These are phyloP conservation scores for Drosophila formosana DNA, from an alignment of 2,888 invertebrate genomes.

Conservation along the genomic window DNA sequence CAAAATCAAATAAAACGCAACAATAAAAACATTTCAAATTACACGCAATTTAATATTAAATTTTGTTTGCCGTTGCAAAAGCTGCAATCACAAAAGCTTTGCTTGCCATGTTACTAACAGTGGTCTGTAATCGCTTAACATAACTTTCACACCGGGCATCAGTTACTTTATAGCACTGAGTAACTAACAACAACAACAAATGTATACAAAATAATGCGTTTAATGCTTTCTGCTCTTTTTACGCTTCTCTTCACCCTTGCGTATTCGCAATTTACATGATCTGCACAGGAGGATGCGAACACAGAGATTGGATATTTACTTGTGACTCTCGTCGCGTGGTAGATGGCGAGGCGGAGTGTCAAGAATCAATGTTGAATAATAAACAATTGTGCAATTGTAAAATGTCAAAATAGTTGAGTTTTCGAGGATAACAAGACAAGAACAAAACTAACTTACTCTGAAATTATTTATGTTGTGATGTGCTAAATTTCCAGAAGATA, in stretches of 20 bases:
- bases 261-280: conserved; percentile 37
- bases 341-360: conserved; percentile 46
- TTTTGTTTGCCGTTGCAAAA: conserved; percentile 12
- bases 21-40: conserved; percentile 45
- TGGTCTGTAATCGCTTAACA: conserved; percentile 47
- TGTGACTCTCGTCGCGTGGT: conserved; percentile 88
- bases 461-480: conserved; percentile 56
- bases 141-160: conserved; percentile 32
- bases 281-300: conserved; percentile 88
- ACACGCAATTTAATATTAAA: conserved; percentile 35
- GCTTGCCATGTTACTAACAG: conserved; percentile 62
- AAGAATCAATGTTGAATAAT: conserved; percentile 21
- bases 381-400: conserved; percentile 61
- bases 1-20: conserved; percentile 37
- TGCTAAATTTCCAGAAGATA: conserved; percentile 35
- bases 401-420: conserved; percentile 67
- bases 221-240: conserved; percentile 68
- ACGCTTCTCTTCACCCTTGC: conserved; percentile 56
- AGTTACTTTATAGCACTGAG: conserved; percentile 32
- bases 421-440: conserved; percentile 37
- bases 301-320: conserved; percentile 89
- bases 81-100: conserved; percentile 29
- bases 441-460: conserved; percentile 22
- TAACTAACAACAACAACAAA: conserved; percentile 34
- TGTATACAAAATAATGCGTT: conserved; percentile 72